Base-by-base conservation (phyloP, 2,797 vertebrate genomes). In the Epinephelus coioides region DNA sequence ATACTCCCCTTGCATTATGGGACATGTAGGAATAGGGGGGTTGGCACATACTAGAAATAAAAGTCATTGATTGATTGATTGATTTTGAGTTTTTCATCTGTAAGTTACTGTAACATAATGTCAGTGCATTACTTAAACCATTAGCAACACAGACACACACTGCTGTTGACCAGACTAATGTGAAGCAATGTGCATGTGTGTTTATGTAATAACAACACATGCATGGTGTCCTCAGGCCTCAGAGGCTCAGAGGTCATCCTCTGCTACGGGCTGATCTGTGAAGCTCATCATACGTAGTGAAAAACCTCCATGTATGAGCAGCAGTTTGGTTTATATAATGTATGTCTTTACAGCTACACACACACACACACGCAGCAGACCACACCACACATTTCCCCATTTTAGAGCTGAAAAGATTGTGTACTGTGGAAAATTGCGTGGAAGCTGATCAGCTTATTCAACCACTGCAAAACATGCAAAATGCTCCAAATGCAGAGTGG, bases 251-350 rank as follows among this genome's bases (percentile, higher is more conserved):
- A 73, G 64, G 60, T 73, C 69, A 54, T 59, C 10, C 51, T 43
- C 23, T 55, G 67, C 57, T 23, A 8, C 44, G 17, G 68, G 81
- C 57, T 57, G 47, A 85, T 65, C 34, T 59, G 19, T 57, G 50
- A 64, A 34, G 64, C 38, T 79, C 55, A 30, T 46, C 30, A 25
- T 43, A 54, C 30, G n/a, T 44, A 27, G 3, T 34, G 51, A 62
- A 49, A 59, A 67, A 6, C 3, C 2, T 43, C 2, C 34, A 23
- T 18, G 9, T 46, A 23, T 15, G 14, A 51, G 30, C n/a, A 49
- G n/a, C 5, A 13, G 44, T 63, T 19, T 30, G 43, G 53, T 70
- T 23, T 25, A 49, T 17, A 40, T 49, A 21, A 14, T 23, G 50
- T 21, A 30, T 49, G 15, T 19, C 47, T 43, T 43, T 44, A 11